Conservation (phyloP, 2,113 vertebrate species). For the Aramus guarauna region DNA sequence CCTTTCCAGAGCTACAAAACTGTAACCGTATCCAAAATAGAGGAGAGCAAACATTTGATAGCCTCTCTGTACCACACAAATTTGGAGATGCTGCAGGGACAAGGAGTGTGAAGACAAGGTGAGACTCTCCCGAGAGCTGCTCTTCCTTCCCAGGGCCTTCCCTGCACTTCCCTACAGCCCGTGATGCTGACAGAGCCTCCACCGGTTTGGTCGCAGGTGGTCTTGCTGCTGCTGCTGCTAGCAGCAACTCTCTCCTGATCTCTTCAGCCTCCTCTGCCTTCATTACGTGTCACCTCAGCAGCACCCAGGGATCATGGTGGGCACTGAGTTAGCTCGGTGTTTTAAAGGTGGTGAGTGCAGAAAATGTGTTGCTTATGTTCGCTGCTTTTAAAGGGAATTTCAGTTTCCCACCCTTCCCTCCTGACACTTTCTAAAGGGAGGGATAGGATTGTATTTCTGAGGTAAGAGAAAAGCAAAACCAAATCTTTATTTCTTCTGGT, state of each 20-base stretch:
- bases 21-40: not conserved
- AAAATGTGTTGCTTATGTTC: not conserved
- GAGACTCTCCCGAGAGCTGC: not conserved
- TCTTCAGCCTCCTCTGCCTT: not conserved
- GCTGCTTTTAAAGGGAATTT: not conserved
- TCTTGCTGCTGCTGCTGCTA: not conserved
- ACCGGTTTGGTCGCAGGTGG: not conserved
- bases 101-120: not conserved
- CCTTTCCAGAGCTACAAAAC: not conserved
- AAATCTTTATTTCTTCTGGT: not conserved
- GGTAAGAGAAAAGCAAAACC: not conserved
- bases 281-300: not conserved
- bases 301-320: not conserved
- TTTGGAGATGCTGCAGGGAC: not conserved
- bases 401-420: not conserved
- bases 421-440: not conserved
- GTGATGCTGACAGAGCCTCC: not conserved
- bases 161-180: not conserved
- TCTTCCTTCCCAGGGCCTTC: not conserved
- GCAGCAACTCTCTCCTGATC: not conserved
- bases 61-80: not conserved
- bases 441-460: not conserved
- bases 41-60: rapidly evolving
- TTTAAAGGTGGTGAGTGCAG: not conserved
- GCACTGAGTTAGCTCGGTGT: not conserved